Base-by-base conservation (phyloP, 2,888 invertebrate genomes). In the Idaea biselata region DNA sequence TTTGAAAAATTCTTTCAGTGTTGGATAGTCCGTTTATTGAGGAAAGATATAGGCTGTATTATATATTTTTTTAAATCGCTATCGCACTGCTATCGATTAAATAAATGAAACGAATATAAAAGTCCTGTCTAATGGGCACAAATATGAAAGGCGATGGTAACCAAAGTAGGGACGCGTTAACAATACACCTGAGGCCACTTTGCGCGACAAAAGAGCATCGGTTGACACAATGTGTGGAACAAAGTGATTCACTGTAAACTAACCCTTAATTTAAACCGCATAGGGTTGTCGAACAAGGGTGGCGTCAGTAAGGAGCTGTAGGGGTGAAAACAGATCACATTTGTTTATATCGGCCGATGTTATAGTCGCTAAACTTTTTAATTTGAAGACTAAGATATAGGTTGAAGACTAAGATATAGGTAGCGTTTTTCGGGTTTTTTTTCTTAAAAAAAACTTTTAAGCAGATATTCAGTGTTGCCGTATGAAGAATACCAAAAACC, bases 161-260 rank as follows among this genome's bases (percentile, higher is more conserved):
- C 14, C 44, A 3, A 44, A 1, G 68, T 67, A 76, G 72, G 71
- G 74, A 65, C 64, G 64, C 58, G 61, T 75, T 76, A 73, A 81
- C 77, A 76, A 81, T 80, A 74, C 83, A 84, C 83, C 83, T 84
- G 84, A 72, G 82, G 74, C 82, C 81, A 82, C 80, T 82, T 82
- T 61, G 67, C 58, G 63, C 64, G 56, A 83, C 80, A 84, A 83
- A 80, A 81, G 80, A 72, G 70, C 74, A 74, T 73, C 76, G 78
- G 80, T 81, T 79, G 77, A 75, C 73, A 72, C 70, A 68, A 72
- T 71, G 73, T 74, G 68, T 60, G 70, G 72, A 70, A 74, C 69
- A 65, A 62, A 65, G 17, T 60, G 56, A 7, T 17, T 16, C n/a
- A 18, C 67, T 61, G 32, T 75, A 77, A 72, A 58, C n/a, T 66